These are phyloP conservation scores for Brachypterus glaber DNA, from an alignment of 2,888 invertebrate genomes.

Conservation along the genomic window DNA sequence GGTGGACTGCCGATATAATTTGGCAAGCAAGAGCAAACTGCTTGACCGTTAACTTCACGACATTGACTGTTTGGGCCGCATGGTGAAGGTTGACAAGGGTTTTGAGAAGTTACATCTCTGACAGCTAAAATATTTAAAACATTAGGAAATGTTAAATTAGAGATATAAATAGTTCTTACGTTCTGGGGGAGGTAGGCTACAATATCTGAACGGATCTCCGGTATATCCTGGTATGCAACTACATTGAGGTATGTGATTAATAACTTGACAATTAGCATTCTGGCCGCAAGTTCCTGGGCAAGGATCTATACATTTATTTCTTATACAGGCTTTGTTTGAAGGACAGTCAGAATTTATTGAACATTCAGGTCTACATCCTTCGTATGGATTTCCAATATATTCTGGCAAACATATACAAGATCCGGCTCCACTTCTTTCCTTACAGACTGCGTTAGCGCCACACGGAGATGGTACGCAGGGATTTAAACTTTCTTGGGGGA, in stretches of 20 bases:
- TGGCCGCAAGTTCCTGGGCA: conserved; percentile 61
- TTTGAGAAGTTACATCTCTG: conserved; percentile 30
- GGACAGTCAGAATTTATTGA: conserved; percentile 56
- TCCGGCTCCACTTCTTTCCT: conserved; percentile 61
- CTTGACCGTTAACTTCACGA: conserved; percentile 58
- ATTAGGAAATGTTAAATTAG: background rate
- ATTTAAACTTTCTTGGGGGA: conserved; percentile 45
- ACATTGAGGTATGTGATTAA: conserved; percentile 58
- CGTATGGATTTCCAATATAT: conserved; percentile 68
- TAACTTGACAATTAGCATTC: conserved; percentile 56
- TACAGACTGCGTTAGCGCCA: conserved; percentile 61
- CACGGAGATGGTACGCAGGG: conserved; percentile 61
- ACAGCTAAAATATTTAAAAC: conserved; percentile 16
- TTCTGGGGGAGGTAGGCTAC: conserved; percentile 33
- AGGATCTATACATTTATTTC: conserved; percentile 58
- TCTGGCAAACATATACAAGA: conserved; percentile 62
- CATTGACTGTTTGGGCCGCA: conserved; percentile 74
- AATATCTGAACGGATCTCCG: conserved; percentile 56
- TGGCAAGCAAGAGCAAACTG: conserved; percentile 60
- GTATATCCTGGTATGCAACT: conserved; percentile 51
- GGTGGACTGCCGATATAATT: conserved; percentile 58
- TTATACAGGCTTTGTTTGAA: conserved; percentile 52
- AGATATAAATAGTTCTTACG: conserved; percentile 34
- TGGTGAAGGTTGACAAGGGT: conserved; percentile 57
- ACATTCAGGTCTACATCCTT: conserved; percentile 62